phyloP scores from a whole-genome alignment of 2,113 vertebrate species.

The Leucopsar rothschildi region DNA sequence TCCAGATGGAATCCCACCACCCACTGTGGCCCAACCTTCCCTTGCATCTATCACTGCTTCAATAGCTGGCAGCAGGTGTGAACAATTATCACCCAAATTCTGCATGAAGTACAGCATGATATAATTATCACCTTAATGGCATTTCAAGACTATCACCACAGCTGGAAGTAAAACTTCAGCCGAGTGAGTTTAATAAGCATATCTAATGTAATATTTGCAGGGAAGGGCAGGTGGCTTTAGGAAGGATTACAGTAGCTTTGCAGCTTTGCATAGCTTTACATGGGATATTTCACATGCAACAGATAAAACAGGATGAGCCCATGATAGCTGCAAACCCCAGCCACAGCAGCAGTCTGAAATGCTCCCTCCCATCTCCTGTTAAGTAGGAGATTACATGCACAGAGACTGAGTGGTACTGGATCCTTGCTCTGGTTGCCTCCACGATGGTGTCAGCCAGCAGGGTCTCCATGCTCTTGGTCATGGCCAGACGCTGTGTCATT shows the following conservation, averaged over 20 bases:
- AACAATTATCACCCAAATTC: background rate
- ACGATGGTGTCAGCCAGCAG: background rate
- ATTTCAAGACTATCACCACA: background rate
- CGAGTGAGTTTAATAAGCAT: slow-evolving; percentile 58
- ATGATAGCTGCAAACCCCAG: background rate
- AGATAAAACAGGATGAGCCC: slow-evolving; percentile 21
- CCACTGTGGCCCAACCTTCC: background rate
- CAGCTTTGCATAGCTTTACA: slow-evolving; percentile 54
- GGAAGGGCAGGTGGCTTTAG: slow-evolving; percentile 22
- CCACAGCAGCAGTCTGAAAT: background rate
- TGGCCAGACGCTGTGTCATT: background rate
- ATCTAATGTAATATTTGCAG: background rate
- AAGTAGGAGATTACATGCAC: background rate
- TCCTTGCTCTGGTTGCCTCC: background rate
- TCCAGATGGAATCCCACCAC: background rate
- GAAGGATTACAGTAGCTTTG: slow-evolving; percentile 50
- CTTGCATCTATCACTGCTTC: background rate
- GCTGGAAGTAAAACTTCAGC: slow-evolving; percentile 4
- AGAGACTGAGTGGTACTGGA: accelerated
- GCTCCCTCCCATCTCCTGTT: background rate
- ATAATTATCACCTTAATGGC: background rate
- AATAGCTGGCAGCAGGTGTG: background rate
- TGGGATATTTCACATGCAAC: slow-evolving; percentile 26
- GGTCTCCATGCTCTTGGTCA: background rate
- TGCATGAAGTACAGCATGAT: background rate